phyloP scores from a whole-genome alignment of 2,113 vertebrate species.

The Fregata magnificens region DNA sequence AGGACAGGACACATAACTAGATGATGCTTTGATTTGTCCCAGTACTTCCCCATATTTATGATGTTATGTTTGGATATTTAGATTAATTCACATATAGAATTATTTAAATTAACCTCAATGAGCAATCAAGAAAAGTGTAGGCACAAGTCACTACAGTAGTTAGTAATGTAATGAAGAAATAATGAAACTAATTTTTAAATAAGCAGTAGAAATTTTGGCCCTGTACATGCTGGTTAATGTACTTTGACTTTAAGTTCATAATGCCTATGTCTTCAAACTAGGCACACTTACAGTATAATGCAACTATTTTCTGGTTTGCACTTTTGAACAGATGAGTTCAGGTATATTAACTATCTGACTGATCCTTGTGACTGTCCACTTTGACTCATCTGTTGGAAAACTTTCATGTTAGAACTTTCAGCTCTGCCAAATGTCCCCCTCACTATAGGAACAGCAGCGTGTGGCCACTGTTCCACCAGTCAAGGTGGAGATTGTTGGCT shows the following conservation, averaged over 20 bases:
- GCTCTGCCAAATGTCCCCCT: neutral
- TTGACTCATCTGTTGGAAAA: neutral
- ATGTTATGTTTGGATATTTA: neutral
- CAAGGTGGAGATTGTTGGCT: neutral
- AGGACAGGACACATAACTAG: neutral
- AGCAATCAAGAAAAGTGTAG: neutral
- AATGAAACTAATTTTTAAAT: neutral
- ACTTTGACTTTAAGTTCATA: neutral
- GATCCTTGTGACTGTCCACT: neutral
- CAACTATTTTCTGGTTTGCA: neutral
- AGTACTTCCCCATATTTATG: neutral
- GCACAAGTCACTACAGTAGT: neutral
- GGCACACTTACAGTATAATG: neutral
- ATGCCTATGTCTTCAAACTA: neutral
- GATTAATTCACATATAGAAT: neutral
- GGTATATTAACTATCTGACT: neutral
- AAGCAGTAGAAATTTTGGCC: neutral
- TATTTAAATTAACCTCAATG: neutral
- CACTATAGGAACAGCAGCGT: neutral
- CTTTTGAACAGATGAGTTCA: neutral
- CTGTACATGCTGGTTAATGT: neutral
- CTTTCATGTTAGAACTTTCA: neutral
- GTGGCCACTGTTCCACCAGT: accelerated
- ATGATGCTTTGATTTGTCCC: neutral
- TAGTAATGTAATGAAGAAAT: neutral